A percentile compares a stretch with the other conserved stretches of the same genome.
Evolutionary conservation across 2,888 invertebrate genomes (phyloP).

Genomic region (Hipparchia semele): DNA sequence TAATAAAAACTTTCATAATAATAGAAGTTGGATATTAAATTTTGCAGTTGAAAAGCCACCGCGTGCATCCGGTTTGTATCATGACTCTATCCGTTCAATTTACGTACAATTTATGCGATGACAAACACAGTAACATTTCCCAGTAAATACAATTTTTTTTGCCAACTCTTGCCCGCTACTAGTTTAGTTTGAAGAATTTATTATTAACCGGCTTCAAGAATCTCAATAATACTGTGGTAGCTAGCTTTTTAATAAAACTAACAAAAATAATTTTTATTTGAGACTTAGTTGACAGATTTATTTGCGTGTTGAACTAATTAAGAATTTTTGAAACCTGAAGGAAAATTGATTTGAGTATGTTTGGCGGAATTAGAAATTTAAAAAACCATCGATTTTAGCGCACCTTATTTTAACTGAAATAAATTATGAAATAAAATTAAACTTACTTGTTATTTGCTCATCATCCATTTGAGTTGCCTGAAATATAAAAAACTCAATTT

Average conservation of each 20-base stretch:
- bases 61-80: constrained; percentile 6
- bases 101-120: neutral
- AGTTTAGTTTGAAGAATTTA: too few relatives aligned
- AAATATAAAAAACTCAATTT: constrained; percentile 43
- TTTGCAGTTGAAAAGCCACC: constrained; percentile 1
- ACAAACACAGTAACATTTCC: neutral
- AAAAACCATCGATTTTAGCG: too few relatives aligned
- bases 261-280: too few relatives aligned
- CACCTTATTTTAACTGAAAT: neutral
- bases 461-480: constrained; percentile 74
- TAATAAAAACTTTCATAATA: constrained; percentile 1
- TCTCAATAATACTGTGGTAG: too few relatives aligned
- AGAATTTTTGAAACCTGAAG: too few relatives aligned
- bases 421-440: neutral
- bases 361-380: too few relatives aligned
- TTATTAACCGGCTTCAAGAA: too few relatives aligned
- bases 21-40: constrained; percentile 14
- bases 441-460: constrained; percentile 77
- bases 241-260: too few relatives aligned
- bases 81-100: neutral
- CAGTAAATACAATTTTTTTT: neutral
- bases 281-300: too few relatives aligned
- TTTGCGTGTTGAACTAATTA: too few relatives aligned
- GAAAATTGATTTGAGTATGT: too few relatives aligned
- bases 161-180: too few relatives aligned